phyloP scores from a whole-genome alignment of 2,113 vertebrate genomes.

The Scomber scombrus region DNA sequence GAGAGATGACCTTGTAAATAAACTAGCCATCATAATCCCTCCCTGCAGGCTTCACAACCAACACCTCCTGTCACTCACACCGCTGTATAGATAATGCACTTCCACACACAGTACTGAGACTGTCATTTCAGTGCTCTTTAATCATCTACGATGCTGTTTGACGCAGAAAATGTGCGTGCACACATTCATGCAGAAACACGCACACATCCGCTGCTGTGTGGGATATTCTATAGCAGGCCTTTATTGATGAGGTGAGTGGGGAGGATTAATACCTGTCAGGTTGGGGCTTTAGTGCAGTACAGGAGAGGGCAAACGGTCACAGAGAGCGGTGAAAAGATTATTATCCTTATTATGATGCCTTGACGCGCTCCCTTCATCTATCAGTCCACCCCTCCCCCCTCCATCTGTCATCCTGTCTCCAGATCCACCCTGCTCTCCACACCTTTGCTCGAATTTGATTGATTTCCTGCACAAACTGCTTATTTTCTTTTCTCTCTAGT shows the following conservation, averaged over 20 bases:
- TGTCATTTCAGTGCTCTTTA: conserved; percentile 42
- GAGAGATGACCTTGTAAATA: conserved; percentile 77
- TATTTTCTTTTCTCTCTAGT: conserved; percentile 41
- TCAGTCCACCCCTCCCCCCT: conserved; percentile 41
- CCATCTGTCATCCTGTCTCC: conserved; percentile 60
- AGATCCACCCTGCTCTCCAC: conserved; percentile 46
- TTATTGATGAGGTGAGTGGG: conserved; percentile 63
- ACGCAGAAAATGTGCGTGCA: conserved; percentile 22
- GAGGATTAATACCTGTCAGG: conserved; percentile 73
- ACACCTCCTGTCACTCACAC: conserved; percentile 62
- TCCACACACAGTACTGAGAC: conserved; percentile 35
- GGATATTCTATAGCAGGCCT: conserved; percentile 12
- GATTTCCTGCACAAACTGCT: conserved; percentile 56
- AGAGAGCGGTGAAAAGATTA: conserved; percentile 66
- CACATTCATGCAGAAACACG: conserved; percentile 20
- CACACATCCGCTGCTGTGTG: not conserved
- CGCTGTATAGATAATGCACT: conserved; percentile 52
- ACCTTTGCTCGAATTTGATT: conserved; percentile 53
- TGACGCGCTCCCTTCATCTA: conserved; percentile 51
- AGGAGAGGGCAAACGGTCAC: conserved; percentile 76
- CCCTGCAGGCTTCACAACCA: conserved; percentile 43
- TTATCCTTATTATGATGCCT: conserved; percentile 72
- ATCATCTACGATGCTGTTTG: conserved; percentile 21
- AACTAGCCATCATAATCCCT: conserved; percentile 74
- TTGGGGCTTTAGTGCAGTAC: conserved; percentile 45